phyloP scores from a whole-genome alignment of 2,113 vertebrate species.

The Ondatra zibethicus region DNA sequence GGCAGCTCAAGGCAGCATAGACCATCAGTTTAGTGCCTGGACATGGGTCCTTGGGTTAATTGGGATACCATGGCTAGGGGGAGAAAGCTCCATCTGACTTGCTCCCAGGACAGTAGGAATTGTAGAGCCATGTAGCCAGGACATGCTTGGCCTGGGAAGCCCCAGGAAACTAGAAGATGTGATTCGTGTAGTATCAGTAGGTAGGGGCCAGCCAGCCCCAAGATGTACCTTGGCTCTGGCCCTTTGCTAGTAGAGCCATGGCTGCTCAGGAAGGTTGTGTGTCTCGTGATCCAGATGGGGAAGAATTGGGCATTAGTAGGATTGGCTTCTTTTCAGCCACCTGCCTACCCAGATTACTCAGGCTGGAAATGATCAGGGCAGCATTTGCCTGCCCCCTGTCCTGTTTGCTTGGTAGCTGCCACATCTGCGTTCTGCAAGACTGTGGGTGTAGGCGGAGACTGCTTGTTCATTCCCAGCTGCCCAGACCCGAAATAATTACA shows the following conservation, averaged over 20 bases:
- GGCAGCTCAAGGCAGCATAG: not conserved
- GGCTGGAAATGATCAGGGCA: not conserved
- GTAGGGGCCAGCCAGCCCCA: not conserved
- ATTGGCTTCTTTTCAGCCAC: not conserved
- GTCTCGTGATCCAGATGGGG: not conserved
- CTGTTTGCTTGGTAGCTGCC: not conserved
- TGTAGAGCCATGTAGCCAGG: not conserved
- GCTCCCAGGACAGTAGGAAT: not conserved
- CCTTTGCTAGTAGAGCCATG: not conserved
- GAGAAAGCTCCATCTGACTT: not conserved
- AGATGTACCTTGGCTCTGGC: not conserved
- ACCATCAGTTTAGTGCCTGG: not conserved
- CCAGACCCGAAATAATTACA: too few relatives aligned
- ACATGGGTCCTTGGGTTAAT: not conserved
- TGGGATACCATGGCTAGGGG: not conserved
- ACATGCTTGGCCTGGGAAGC: not conserved
- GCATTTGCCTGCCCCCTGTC: not conserved
- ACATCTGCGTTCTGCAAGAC: not conserved
- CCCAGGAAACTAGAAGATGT: not conserved
- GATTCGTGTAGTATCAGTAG: not conserved
- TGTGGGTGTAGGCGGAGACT: too few relatives aligned
- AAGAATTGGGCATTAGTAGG: not conserved
- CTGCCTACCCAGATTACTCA: not conserved
- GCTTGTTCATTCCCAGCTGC: too few relatives aligned
- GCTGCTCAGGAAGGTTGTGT: not conserved